Base-by-base conservation (phyloP, 1,140 invertebrate genomes). In the Diabrotica virgifera region DNA sequence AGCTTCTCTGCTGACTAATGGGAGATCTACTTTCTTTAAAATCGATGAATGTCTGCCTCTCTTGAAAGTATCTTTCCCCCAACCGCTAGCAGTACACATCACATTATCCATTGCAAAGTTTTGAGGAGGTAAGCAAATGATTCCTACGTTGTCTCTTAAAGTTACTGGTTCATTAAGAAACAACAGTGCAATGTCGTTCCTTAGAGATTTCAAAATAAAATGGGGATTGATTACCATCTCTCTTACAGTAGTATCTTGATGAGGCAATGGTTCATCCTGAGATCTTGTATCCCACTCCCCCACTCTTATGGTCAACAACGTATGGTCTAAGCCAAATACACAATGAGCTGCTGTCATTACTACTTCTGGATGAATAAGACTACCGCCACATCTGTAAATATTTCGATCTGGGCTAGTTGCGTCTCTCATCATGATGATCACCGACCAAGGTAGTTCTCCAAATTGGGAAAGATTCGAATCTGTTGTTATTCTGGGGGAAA, bases 151-250 rank as follows among this genome's bases (percentile, higher is more conserved):
- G 36, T 68, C 64, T 2, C 81, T 79, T 2, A 85, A 75, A 0
- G 80, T 71, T 6, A 89, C 81, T 0, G 86, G 81, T 11, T 80
- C 73, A 5, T 82, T 76, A 1, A 91, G 74, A 24, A 89, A 80
- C 0, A 93, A 71, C 3, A 92, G 74, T 4, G 89, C 91, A 5
- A 89, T 79, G 72, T 93, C 90, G 70, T 91, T 88, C 69, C 80
- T 82, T 1, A 90, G 75, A 80, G 81, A 2, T 81, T 84, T 52
- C 6, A 63, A 12, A 54, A 71, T 46, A 58, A 68, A 77, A 36
- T 70, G 13, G 5, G 71, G 70, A 68, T 77, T 74, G 11, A 75
- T 62, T 8, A 72, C 12, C 2, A 72, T 50, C 52, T 70, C 67
- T 52, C 67, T 62, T 3, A 68, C 70, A 8, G 37, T 10, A 14